phyloP scores from a whole-genome alignment of 2,888 invertebrate species.

The Hyppa rectilinea region DNA sequence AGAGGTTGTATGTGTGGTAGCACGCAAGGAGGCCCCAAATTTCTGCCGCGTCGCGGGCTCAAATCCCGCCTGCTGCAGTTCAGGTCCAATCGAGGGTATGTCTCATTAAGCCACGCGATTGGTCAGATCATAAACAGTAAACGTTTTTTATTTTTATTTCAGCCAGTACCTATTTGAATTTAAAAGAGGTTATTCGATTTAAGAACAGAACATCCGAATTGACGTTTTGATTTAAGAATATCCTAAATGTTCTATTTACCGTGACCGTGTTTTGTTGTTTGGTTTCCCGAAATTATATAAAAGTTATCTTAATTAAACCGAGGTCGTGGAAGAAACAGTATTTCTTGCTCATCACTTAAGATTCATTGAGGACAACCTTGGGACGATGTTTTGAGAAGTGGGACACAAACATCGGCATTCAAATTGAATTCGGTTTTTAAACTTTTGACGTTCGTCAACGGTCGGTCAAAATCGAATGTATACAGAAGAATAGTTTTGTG shows the following conservation, averaged over 20 bases:
- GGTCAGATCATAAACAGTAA: conserved; percentile 80
- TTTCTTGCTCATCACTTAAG: conserved; percentile 23
- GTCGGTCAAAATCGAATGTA: neutral
- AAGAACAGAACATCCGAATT: conserved; percentile 1
- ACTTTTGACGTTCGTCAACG: neutral
- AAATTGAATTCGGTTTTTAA: neutral
- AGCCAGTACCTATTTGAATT: conserved; percentile 6
- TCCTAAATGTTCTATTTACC: neutral
- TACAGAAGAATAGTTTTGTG: neutral
- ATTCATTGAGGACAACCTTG: conserved; percentile 3
- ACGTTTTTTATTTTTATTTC: neutral
- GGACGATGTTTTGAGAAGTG: conserved; percentile 11
- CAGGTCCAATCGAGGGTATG: conserved; percentile 97
- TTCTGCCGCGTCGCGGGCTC: conserved; percentile 96
- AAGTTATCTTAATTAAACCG: conserved; percentile 30
- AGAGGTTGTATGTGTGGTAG: conserved; percentile 79
- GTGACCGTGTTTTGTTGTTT: conserved; percentile 3
- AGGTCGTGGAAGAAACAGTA: conserved; percentile 1
- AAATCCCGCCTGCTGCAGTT: conserved; percentile 97
- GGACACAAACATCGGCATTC: conserved; percentile 2
- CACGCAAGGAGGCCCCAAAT: conserved; percentile 95
- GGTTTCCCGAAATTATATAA: conserved; percentile 9
- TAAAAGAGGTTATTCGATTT: conserved; percentile 7
- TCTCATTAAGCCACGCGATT: conserved; percentile 81
- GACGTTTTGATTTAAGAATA: conserved; percentile 9